Base-by-base conservation (phyloP, 37 sponge, comb jelly and placozoan species). In the Cliona cf. orientalis region DNA sequence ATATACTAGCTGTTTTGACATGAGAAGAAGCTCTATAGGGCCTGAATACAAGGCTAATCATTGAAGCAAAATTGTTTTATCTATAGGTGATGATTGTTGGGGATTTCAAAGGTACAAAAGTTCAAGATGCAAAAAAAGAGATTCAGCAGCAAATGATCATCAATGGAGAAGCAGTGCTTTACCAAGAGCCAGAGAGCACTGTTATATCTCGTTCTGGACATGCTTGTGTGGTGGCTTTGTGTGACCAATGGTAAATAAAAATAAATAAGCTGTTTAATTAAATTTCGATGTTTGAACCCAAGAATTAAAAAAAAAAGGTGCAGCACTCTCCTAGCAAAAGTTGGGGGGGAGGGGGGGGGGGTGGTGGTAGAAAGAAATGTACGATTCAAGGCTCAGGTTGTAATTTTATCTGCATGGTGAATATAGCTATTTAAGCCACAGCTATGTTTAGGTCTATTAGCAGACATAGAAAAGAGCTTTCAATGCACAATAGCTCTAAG, bases 171-270 rank as follows among this genome's bases (percentile, higher is more conserved):
- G 99, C 99, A 53, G 82, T 96, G n/a, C 84, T 93, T 26, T 99
- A 99, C 72, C 93, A 96, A 71, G 99, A 99, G 65, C 96, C 99
- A 31, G 99, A 99, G 84, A 89, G 70, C 62, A 84, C 71, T 11
- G 95, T 97, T 46, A 90, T 94, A 39, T 94, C 99, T 60, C 94
- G 99, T 19, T 96, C 99, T 11, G 97, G 97, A 45, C 97, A 99
- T 46, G 81, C 72, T 36, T 99, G 99, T 94, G 94, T 99, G 37
- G 95, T 99, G 7, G 97, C 99, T 23, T 87, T 94, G 25, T 94
- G 95, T 86, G 97, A 98, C 73, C 99, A 98, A 59, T 98, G 99
- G 99, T 89, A 53, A 61, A 80, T 68, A 38, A 34, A 0, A 5
- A 2, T 66, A 11, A n/a, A 21, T 42, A 42, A 39, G 12, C 7